Evolutionary conservation across 2,888 invertebrate species (phyloP), one percentile per base, ranked within the genome.

Genomic region (Papilio protenor): DNA sequence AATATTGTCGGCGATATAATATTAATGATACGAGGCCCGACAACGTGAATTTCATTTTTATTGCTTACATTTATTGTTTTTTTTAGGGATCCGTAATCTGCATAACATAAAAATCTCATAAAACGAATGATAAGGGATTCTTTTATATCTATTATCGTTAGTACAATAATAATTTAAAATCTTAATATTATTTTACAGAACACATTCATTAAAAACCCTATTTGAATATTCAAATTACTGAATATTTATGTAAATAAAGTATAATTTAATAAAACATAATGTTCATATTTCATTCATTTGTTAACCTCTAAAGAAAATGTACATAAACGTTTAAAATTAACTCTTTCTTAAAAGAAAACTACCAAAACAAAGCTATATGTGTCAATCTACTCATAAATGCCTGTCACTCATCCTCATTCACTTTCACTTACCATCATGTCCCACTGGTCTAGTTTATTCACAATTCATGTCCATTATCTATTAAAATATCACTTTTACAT

Each of bases 41-140:
- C 87, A 85, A 87, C 85, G 86, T 85, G 85, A 83, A 85, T 85
- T 85, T 85, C 85, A 86, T 88, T 86, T 87, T 85, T 83, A 82
- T 79, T 83, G 80, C 82, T 84, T 86, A 88, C 89, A 87, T 89
- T 83, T 85, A 82, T 82, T 83, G 81, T 80, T 82, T 81, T 82
- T 82, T 82, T 81, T 79, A 78, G 80, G 47, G 33, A 49, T 55
- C 12, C 16, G 49, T 27, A 59, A 72, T 72, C 45, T 64, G 27
- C 61, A 61, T 72, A 55, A 55, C 55, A 14, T 72, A 71, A 52
- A 72, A 47, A 2, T 23, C 55, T 4, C 27, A 61, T 23, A 61
- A 74, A 59, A 74, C 11, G 23, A 47, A 73, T 74, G 61, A 59
- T 64, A 61, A 40, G 45, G 27, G 45, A 74, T 61, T 74, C 45